Evolutionary conservation across 35 echinoderm and acorn worm genomes (phyloP).

Genomic region (Apostichopus japonicus): DNA sequence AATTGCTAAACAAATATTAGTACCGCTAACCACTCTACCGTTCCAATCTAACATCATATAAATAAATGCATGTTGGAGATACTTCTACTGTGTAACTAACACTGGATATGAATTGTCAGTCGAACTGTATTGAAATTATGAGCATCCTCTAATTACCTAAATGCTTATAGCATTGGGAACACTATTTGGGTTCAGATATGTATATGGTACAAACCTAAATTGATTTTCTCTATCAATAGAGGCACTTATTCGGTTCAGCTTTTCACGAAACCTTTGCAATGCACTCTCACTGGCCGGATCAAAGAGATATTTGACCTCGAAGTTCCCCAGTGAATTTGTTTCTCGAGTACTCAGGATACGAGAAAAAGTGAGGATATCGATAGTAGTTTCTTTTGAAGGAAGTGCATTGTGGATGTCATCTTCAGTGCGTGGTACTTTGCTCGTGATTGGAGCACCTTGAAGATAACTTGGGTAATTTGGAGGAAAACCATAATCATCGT

Average conservation of each 20-base stretch:
- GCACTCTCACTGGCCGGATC: constrained; percentile 52
- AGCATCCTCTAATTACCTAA: not conserved
- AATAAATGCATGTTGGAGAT: no score
- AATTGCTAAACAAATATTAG: no score
- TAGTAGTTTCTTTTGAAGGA: constrained; percentile 52
- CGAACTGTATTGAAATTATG: no score
- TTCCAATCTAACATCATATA: no score
- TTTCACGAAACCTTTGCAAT: constrained; percentile 21
- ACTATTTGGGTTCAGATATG: constrained; percentile 15
- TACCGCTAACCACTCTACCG: no score
- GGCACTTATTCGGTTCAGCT: constrained; percentile 1
- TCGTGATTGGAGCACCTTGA: constrained; percentile 31
- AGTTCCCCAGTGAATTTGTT: constrained; percentile 66
- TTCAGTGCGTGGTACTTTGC: constrained; percentile 42
- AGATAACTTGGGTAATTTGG: constrained; percentile 77
- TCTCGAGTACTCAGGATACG: not conserved
- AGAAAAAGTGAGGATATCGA: not conserved
- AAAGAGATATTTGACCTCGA: constrained; percentile 65
- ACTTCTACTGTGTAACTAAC: no score
- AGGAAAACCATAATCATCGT: constrained; percentile 82
- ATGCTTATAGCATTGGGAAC: constrained; percentile 56
- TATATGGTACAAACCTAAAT: constrained; percentile 18
- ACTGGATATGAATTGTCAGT: no score
- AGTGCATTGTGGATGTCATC: constrained; percentile 68
- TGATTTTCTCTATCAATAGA: constrained; percentile 25